phyloP scores from a whole-genome alignment of 2,113 vertebrate species.

The Triplophysa siluroides region DNA sequence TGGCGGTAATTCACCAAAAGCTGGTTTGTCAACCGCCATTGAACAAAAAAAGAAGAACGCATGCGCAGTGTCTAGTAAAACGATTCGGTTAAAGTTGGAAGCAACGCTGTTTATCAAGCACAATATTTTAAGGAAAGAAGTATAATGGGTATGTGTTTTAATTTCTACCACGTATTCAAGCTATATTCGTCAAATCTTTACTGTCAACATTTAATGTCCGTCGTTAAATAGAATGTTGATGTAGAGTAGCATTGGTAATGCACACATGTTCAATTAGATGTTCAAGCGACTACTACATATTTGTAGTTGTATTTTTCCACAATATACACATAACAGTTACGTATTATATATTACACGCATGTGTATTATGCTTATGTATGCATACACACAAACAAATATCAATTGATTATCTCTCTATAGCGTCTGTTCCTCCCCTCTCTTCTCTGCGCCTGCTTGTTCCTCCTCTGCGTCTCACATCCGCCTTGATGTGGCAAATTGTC shows the following conservation, averaged over 20 bases:
- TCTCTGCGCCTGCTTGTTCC: conserved; percentile 73
- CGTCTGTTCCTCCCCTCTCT: conserved; percentile 69
- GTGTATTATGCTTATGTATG: neutral
- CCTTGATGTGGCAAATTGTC: conserved; percentile 79
- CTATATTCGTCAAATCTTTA: neutral
- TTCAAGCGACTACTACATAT: neutral
- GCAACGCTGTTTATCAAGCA: neutral
- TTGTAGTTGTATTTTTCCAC: neutral
- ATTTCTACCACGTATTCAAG: neutral
- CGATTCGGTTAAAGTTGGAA: conserved; percentile 8
- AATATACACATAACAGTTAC: neutral
- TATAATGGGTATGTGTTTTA: conserved; percentile 18
- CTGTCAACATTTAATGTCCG: neutral
- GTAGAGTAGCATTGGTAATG: neutral
- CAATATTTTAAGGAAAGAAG: conserved; percentile 2
- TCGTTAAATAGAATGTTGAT: neutral
- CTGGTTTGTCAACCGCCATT: no score
- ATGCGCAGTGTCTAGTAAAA: conserved; percentile 11
- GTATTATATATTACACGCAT: neutral
- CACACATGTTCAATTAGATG: conserved; percentile 1
- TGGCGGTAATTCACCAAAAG: no score
- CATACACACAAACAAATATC: neutral
- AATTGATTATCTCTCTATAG: conserved; percentile 47
- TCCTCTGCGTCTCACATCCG: conserved; percentile 76
- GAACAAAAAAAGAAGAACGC: neutral